Base-by-base conservation (phyloP, 2,888 invertebrate genomes). In the Serripes groenlandicus region DNA sequence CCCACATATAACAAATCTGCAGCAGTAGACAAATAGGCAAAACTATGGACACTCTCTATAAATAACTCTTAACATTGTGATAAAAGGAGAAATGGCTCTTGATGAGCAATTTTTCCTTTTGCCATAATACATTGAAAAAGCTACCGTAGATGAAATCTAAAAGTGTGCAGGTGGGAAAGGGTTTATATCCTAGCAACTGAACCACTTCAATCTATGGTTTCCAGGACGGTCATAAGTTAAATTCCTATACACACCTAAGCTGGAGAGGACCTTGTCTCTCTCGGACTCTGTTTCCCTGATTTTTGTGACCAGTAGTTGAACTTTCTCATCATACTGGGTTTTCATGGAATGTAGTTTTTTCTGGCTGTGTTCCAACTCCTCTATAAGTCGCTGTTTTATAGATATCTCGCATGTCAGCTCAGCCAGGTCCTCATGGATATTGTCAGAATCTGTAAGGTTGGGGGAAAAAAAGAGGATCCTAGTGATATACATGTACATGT, bases 321-420 rank as follows among this genome's bases (percentile, higher is more conserved):
- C 95, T 92, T 99, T 97, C 82, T 98, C 97, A 95, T 99, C 99
- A 95, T 99, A 99, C 93, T 99, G 98, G 86, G 97, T 96, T 79
- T 97, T 96, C 96, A 99, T 96, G 0, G 97, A 96, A 72, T 97
- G 97, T 93, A 99, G 96, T 68, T 98, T 96, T 74, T 97, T 96
- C 93, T 99, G 98, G 0, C 98, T 98, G 78, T 97, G 95, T 94
- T 99, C 99, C 87, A 99, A 95, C 92, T 99, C 98, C 92, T 98
- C 98, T 85, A 99, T 98, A 62, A 99, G 95, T 77, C 98, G 97
- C 89, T 98, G 97, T 94, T 99, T 99, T 75, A 98, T 97, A 93
- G 97, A 97, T 88, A 99, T 99, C 94, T 99, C 98, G 66, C 97
- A 97, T 77, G 98, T 98, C 23, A 99, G 95, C 15, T 97, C 97